Percentiles rank a stretch among this genome's conserved stretches.
Conservation (phyloP, 2,888 invertebrate genomes). For the Prenolepis imparis region DNA sequence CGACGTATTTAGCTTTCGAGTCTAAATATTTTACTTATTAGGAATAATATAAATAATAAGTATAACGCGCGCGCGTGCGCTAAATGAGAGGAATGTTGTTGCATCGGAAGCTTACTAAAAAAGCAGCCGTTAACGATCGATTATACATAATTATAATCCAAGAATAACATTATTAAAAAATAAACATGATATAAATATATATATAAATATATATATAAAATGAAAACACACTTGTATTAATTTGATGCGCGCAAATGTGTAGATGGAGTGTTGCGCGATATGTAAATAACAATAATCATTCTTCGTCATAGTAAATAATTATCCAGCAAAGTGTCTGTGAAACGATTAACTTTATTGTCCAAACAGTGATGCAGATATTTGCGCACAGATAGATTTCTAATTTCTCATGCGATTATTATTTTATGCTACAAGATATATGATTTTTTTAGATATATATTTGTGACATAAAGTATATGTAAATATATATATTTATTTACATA, state of each 20-base stretch:
- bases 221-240: constrained; percentile 67
- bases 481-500: neutral
- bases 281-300: constrained; percentile 74
- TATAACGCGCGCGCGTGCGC: constrained; percentile 40
- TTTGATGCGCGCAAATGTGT: constrained; percentile 71
- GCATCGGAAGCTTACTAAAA: constrained; percentile 23
- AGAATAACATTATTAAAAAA: constrained; percentile 67
- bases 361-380: neutral
- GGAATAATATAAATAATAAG: constrained; percentile 58
- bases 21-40: constrained; percentile 80
- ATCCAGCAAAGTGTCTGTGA: constrained; percentile 73
- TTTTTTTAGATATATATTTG: neutral
- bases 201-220: constrained; percentile 64
- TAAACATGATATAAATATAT: constrained; percentile 71
- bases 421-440: neutral
- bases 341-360: constrained; percentile 46
- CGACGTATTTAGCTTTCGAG: constrained; percentile 79
- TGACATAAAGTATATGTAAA: constrained; percentile 4
- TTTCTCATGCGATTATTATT: neutral
- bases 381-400: neutral
- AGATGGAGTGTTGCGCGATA: constrained; percentile 61
- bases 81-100: constrained; percentile 30
- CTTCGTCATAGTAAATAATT: constrained; percentile 68
- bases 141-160: constrained; percentile 74
- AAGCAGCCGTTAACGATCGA: constrained; percentile 52